phyloP scores from a whole-genome alignment of 2,888 invertebrate genomes.

The Sisyra terminalis region DNA sequence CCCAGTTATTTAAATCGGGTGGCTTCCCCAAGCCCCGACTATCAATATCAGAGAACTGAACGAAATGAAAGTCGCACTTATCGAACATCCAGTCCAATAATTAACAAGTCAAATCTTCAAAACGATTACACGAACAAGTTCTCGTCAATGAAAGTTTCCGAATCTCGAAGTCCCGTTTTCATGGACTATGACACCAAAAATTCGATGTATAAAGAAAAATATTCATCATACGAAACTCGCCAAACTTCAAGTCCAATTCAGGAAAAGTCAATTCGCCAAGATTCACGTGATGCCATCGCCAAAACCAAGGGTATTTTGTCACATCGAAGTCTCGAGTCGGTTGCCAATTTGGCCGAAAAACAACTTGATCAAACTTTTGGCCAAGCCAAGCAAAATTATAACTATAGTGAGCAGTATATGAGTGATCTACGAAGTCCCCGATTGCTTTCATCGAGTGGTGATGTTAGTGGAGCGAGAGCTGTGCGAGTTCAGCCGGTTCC shows the following conservation, averaged over 20 bases:
- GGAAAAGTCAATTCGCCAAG: constrained; percentile 34
- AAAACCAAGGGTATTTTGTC: constrained; percentile 63
- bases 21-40: constrained; percentile 9
- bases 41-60: constrained; percentile 18
- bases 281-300: constrained; percentile 70
- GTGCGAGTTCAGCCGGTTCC: constrained; percentile 77
- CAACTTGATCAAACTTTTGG: constrained; percentile 30
- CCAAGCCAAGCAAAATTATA: constrained; percentile 15
- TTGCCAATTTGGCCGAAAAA: constrained; percentile 48
- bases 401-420: constrained; percentile 13
- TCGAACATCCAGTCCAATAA: constrained; percentile 16
- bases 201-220: constrained; percentile 1
- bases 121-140: constrained; percentile 20
- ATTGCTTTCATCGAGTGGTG: background rate
- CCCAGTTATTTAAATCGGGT: constrained; percentile 9
- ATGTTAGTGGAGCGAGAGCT: constrained; percentile 50
- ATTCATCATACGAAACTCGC: background rate
- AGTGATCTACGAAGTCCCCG: background rate
- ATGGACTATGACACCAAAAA: constrained; percentile 20
- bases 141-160: constrained; percentile 22
- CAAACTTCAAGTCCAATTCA: background rate
- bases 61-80: constrained; percentile 10
- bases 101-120: too few species aligned
- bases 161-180: constrained; percentile 21
- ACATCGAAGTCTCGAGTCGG: constrained; percentile 49